Evolutionary conservation across 2,113 vertebrate genomes (phyloP), one percentile per base, ranked within the genome.

Genomic region (Papio anubis): DNA sequence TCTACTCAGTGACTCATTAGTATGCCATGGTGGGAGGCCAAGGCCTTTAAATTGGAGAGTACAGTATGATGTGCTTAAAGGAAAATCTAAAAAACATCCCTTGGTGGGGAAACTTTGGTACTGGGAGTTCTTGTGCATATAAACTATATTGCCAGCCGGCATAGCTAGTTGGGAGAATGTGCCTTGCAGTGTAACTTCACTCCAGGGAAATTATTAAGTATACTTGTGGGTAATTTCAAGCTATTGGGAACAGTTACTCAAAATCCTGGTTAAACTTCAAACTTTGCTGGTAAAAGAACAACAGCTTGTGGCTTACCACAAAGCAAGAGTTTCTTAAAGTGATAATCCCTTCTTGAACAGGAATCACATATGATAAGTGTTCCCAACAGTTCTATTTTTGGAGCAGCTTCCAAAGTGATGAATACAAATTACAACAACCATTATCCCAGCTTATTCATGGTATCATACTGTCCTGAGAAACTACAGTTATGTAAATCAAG

Each of bases 401-500:
- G 52, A 90, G 23, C 30, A 61, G 45, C 64, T 93, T 92, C 52
- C 40, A 66, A 87, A 92, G 16, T 73, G 57, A 92, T 68, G 83
- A 48, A 76, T 82, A 59, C 35, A 59, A 91, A 96, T 96, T 88
- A 82, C 92, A 81, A 9, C n/a, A 66, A 50, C 23, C n/a, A 43
- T 93, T 79, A 85, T 78, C 59, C 66, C 83, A 43, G 72, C 48
- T 92, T 92, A 84, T 93, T 90, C 13, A 14, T 25, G 35, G 59
- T 20, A 64, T 79, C 70, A 40, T 32, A 81, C 72, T 82, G 70
- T 90, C 87, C 68, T 79, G 17, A 89, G 80, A 92, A 96, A 66
- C 70, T 59, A 72, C 35, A 61, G 73, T 70, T 87, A 95, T 68
- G 94, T 88, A 95, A 96, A 94, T 96, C 45, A 92, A 92, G 80